These are phyloP conservation scores for Apis florea DNA, from an alignment of 1,140 invertebrate species.

Conservation along the genomic window DNA sequence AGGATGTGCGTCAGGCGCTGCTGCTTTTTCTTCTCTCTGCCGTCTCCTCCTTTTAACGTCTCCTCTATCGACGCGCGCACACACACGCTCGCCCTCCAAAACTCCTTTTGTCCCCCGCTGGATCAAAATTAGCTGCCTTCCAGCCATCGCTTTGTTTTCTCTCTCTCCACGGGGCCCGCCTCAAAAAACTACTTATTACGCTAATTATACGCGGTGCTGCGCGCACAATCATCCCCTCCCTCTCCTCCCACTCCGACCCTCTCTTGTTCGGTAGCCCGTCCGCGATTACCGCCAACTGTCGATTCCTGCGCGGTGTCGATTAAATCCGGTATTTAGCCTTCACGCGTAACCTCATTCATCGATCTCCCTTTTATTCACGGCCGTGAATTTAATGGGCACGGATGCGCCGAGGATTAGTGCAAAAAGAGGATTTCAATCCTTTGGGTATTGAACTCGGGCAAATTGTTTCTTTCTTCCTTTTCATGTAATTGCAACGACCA, in stretches of 20 bases:
- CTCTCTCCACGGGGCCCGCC: constrained; percentile 69
- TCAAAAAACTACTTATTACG: constrained; percentile 80
- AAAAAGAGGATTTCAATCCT: not conserved
- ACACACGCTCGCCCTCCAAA: constrained; percentile 41
- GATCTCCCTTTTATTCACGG: constrained; percentile 5
- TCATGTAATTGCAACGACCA: too few species aligned
- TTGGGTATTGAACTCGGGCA: not conserved
- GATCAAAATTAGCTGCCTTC: constrained; percentile 76
- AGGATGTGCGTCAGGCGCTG: constrained; percentile 73
- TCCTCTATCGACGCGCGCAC: constrained; percentile 22
- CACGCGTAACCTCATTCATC: constrained; percentile 19
- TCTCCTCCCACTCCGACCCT: constrained; percentile 46
- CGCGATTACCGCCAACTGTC: constrained; percentile 75
- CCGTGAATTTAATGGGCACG: constrained; percentile 26
- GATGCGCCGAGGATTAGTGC: not conserved
- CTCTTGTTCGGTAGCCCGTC: constrained; percentile 49
- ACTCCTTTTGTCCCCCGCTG: constrained; percentile 72
- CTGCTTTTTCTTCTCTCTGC: constrained; percentile 64
- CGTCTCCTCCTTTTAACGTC: constrained; percentile 39
- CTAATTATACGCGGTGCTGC: constrained; percentile 78
- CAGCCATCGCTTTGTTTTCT: constrained; percentile 76
- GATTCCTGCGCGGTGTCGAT: constrained; percentile 65
- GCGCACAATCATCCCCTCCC: constrained; percentile 37
- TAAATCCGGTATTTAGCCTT: constrained; percentile 62
- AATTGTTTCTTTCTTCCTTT: not conserved